These are phyloP conservation scores for Tadarida brasiliensis DNA, from an alignment of 2,797 vertebrate species.

Conservation along the genomic window DNA sequence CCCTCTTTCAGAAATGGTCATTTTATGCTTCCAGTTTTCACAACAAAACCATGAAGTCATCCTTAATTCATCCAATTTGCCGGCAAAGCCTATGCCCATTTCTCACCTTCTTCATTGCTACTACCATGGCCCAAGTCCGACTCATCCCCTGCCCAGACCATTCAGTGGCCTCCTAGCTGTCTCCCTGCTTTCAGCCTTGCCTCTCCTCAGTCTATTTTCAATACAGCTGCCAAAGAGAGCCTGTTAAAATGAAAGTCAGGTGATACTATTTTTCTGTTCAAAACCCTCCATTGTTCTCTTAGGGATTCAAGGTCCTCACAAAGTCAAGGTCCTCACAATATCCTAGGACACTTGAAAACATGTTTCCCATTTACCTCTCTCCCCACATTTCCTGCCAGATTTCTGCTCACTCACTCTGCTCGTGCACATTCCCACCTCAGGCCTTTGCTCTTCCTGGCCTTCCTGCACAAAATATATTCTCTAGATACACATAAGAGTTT, in stretches of 20 bases:
- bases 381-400: background rate
- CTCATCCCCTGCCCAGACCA: background rate
- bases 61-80: background rate
- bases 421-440: background rate
- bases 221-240: background rate
- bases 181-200: background rate
- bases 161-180: background rate
- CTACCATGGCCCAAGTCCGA: background rate
- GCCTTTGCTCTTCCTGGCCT: background rate
- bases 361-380: background rate
- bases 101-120: background rate
- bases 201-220: background rate
- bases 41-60: background rate
- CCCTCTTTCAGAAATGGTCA: background rate
- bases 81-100: background rate
- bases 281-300: background rate
- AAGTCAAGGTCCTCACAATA: background rate
- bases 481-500: background rate
- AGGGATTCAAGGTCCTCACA: too few relatives aligned
- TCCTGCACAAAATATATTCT: background rate
- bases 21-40: background rate
- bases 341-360: rapidly evolving
- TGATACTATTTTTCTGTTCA: background rate
- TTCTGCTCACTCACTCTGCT: background rate
- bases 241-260: background rate